phyloP scores from a whole-genome alignment of 2,797 vertebrate genomes.

The Lates japonicus region DNA sequence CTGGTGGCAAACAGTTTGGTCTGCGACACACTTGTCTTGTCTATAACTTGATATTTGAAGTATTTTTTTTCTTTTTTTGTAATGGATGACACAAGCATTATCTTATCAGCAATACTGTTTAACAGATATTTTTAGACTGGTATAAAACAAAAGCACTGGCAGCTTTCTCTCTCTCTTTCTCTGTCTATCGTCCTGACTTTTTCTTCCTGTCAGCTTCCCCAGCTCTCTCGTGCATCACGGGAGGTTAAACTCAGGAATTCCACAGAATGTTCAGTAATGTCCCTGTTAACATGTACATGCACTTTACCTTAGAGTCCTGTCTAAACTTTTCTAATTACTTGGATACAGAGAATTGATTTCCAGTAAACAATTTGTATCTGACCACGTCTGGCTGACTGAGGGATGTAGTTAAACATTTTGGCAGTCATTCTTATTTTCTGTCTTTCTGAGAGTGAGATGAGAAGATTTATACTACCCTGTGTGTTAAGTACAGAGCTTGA shows the following conservation, averaged over 20 bases:
- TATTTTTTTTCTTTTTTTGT: constrained; percentile 70
- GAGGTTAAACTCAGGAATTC: constrained; percentile 96
- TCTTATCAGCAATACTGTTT: constrained; percentile 94
- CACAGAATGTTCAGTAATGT: constrained; percentile 94
- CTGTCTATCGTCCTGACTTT: constrained; percentile 38
- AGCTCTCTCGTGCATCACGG: constrained; percentile 89
- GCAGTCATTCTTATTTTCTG: not conserved
- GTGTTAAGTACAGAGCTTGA: not conserved
- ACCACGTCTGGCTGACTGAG: not conserved
- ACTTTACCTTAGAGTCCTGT: constrained; percentile 75
- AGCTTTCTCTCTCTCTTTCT: constrained; percentile 60
- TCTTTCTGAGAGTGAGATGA: not conserved
- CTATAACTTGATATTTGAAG: constrained; percentile 65
- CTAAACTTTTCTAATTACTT: constrained; percentile 43
- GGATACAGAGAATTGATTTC: not conserved
- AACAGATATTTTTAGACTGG: constrained; percentile 88
- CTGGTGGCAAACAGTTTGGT: constrained; percentile 58
- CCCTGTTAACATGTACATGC: constrained; percentile 69
- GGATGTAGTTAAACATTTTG: not conserved
- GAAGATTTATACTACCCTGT: not conserved
- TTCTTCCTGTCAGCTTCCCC: constrained; percentile 63
- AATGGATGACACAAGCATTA: constrained; percentile 91
- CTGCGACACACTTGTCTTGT: constrained; percentile 40
- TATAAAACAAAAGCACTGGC: constrained; percentile 84
- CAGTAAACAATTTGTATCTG: not conserved